Percentiles rank a stretch among this genome's conserved stretches.
phyloP scores from a whole-genome alignment of 2,888 invertebrate genomes.

The Campoletis raptor region DNA sequence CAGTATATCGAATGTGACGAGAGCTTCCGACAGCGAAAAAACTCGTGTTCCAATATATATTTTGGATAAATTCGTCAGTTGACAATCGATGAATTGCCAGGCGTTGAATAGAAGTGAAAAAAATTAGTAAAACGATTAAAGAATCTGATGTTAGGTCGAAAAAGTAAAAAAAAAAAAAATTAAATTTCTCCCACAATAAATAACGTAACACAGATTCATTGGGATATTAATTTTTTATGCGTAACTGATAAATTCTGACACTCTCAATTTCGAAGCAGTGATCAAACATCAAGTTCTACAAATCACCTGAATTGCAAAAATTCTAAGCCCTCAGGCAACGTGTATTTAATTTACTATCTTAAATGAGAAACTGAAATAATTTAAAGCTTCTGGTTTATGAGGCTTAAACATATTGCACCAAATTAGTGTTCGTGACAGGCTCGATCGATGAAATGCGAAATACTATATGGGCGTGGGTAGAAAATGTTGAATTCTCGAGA shows the following conservation, averaged over 20 bases:
- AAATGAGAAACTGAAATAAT: constrained; percentile 40
- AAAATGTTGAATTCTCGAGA: constrained; percentile 59
- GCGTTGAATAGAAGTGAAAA: not conserved
- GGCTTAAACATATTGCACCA: constrained; percentile 14
- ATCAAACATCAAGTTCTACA: constrained; percentile 21
- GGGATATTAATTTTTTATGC: no score
- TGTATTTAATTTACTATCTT: constrained; percentile 47
- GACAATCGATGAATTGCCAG: not conserved
- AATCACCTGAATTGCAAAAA: not conserved
- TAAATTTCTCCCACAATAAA: not conserved
- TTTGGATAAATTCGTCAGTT: not conserved
- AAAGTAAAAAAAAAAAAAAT: not conserved
- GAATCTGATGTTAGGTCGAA: not conserved
- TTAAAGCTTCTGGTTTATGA: constrained; percentile 8
- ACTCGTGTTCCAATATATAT: not conserved
- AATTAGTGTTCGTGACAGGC: constrained; percentile 34
- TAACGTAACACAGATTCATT: not conserved
- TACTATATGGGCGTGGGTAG: constrained; percentile 66
- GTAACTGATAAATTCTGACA: not conserved
- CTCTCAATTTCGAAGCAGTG: not conserved
- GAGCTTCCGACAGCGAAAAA: constrained; percentile 26
- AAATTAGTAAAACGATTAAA: not conserved
- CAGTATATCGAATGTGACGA: constrained; percentile 60
- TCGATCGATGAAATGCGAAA: constrained; percentile 58
- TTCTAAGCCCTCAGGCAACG: not conserved